phyloP scores from a whole-genome alignment of 1,140 invertebrate genomes.

The Cydia pomonella region DNA sequence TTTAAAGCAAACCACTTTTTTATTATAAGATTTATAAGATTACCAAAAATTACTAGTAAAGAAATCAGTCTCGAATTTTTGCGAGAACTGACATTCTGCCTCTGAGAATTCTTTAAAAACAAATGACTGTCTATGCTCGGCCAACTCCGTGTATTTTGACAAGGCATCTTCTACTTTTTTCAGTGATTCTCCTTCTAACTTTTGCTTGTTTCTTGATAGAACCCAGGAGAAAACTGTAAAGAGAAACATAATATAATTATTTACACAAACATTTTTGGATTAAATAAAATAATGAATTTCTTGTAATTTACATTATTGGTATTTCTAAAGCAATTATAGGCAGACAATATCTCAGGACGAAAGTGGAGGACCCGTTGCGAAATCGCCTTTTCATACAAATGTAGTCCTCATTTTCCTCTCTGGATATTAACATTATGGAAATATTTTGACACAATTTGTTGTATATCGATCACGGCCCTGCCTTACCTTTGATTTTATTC shows the following conservation, averaged over 20 bases:
- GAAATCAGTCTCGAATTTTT: slow-evolving; percentile 62
- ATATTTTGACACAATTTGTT: too few relatives aligned
- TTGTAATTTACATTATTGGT: too few relatives aligned
- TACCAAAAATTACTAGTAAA: slow-evolving; percentile 75
- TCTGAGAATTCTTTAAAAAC: slow-evolving; percentile 67
- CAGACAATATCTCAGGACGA: too few relatives aligned
- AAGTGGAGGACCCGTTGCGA: too few relatives aligned
- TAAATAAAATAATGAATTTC: too few relatives aligned
- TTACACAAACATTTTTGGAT: neutral
- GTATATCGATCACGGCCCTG: too few relatives aligned
- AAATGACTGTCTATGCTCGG: slow-evolving; percentile 62
- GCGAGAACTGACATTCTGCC: slow-evolving; percentile 53
- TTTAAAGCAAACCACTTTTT: too few relatives aligned
- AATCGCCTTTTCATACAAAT: too few relatives aligned
- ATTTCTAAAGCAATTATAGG: too few relatives aligned
- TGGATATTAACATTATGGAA: too few relatives aligned
- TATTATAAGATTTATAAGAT: neutral
- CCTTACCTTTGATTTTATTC: too few relatives aligned
- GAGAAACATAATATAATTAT: neutral
- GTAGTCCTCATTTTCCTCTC: too few relatives aligned
- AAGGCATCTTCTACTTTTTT: slow-evolving; percentile 62
- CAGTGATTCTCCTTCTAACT: slow-evolving; percentile 56
- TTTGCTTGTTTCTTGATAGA: slow-evolving; percentile 59
- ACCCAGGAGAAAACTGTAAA: slow-evolving; percentile 74
- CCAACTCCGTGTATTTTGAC: slow-evolving; percentile 65